Evolutionary conservation across 2,888 invertebrate species (phyloP).

Genomic region (Nemoura dubitans): DNA sequence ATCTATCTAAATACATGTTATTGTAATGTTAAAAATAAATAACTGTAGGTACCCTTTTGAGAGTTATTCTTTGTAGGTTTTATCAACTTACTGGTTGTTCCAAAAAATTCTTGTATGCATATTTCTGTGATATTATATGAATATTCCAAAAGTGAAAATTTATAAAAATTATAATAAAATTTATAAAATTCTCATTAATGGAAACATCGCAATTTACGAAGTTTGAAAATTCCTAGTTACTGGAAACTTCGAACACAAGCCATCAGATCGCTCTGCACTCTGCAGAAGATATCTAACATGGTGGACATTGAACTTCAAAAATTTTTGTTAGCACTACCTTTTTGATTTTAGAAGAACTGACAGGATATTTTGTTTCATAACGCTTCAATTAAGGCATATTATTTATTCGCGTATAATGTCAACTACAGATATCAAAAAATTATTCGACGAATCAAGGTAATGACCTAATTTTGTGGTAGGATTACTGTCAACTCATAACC

Average conservation of each 20-base stretch:
- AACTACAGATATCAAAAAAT: slow-evolving; percentile 59
- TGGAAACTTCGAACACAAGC: not conserved
- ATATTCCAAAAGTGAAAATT: too few relatives aligned
- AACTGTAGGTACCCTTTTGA: too few relatives aligned
- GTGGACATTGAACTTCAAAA: slow-evolving; percentile 23
- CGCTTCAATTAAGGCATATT: not conserved
- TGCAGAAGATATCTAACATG: slow-evolving; percentile 14
- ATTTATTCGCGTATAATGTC: slow-evolving; percentile 54
- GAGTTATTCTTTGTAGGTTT: too few relatives aligned
- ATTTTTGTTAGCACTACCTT: not conserved
- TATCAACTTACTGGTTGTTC: too few relatives aligned
- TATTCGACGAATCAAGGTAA: slow-evolving; percentile 60
- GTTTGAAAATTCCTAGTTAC: not conserved
- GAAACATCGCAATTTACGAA: too few relatives aligned
- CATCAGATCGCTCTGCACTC: not conserved
- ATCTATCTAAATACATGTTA: not conserved
- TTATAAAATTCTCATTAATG: too few relatives aligned
- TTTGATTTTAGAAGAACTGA: not conserved
- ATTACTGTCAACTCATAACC: slow-evolving; percentile 28
- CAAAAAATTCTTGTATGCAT: too few relatives aligned
- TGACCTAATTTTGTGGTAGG: slow-evolving; percentile 17
- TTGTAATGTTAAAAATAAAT: too few relatives aligned
- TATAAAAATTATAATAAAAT: too few relatives aligned
- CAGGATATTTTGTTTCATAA: not conserved
- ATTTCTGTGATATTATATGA: too few relatives aligned